A percentile compares a stretch with the other conserved stretches of the same genome.
phyloP scores from a whole-genome alignment of 1,140 invertebrate genomes.

The Sinonovacula constricta region DNA sequence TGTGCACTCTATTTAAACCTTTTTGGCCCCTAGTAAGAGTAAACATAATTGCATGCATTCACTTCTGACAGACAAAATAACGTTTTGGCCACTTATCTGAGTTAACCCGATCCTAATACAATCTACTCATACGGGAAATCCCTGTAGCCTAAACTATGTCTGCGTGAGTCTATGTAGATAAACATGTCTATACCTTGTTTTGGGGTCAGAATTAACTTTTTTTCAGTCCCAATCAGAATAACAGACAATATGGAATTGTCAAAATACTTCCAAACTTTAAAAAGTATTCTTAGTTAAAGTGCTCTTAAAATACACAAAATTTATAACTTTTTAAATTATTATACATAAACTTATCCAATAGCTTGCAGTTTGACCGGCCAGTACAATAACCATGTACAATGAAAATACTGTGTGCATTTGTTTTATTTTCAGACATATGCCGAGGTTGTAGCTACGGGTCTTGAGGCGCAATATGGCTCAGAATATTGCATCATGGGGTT shows the following conservation, averaged over 20 bases:
- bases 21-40: too few relatives aligned
- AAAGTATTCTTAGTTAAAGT: not conserved
- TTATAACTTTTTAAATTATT: not conserved
- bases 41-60: too few relatives aligned
- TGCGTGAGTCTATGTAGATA: too few relatives aligned
- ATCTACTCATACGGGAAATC: too few relatives aligned
- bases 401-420: not conserved
- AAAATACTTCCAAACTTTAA: not conserved
- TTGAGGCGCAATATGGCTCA: slow-evolving; percentile 55
- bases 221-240: not conserved
- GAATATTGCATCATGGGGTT: slow-evolving; percentile 64
- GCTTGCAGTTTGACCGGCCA: not conserved
- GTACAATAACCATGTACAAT: not conserved
- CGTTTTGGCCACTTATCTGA: too few relatives aligned
- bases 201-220: too few relatives aligned
- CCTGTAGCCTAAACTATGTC: too few relatives aligned
- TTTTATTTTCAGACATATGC: slow-evolving; percentile 49
- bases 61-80: too few relatives aligned
- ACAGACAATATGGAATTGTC: not conserved
- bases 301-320: too few relatives aligned
- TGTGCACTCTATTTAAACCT: too few relatives aligned
- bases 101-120: too few relatives aligned
- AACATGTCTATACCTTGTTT: too few relatives aligned
- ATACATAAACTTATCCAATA: not conserved
- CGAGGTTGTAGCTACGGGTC: slow-evolving; percentile 49